Base-by-base conservation (phyloP, 2,797 vertebrate species). In the Thaleichthys pacificus region DNA sequence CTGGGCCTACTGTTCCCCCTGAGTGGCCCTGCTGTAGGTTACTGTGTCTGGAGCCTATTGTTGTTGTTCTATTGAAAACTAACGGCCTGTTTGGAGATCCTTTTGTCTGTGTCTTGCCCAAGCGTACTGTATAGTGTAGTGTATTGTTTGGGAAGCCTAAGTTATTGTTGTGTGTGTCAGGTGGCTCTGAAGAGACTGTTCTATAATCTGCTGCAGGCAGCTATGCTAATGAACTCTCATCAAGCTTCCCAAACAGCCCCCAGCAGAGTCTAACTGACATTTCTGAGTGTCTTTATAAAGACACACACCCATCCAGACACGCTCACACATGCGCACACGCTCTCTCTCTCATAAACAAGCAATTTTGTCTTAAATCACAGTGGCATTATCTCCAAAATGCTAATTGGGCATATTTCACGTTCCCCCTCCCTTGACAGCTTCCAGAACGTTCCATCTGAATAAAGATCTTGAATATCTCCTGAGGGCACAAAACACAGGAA, bases 201-300 rank as follows among this genome's bases (percentile, higher is more conserved):
- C 72, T 7, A 64, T 75, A 69, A 54, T 19, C 64, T n/a, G 77
- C 75, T 0, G 15, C 73, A 77, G 78, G 83, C 84, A 62, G 82
- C 65, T 8, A 63, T 80, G 80, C 74, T 84, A 88, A 88, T 83
- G 72, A 86, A 81, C 76, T 69, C 83, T 87, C 84, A 86, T 85
- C 83, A 85, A 62, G 78, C 83, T 83, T 76, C 70, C 74, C 77
- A 84, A 89, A 86, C 79, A 80, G 54, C 75, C 80, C 63, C 80
- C 81, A 73, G 79, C 77, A 79, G 77, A 80, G 78, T 60, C 69
- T 68, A 79, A 68, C 71, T 70, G 80, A 66, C 57, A 72, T 42
- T 77, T 47, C 61, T 21, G 35, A 47, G 57, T 67, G 66, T 54
- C 66, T 28, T 68, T 57, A 47, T 15, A 57, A 61, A 28, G 60